Base-by-base conservation (phyloP, 2,888 invertebrate genomes). In the Protophormia terraenovae region DNA sequence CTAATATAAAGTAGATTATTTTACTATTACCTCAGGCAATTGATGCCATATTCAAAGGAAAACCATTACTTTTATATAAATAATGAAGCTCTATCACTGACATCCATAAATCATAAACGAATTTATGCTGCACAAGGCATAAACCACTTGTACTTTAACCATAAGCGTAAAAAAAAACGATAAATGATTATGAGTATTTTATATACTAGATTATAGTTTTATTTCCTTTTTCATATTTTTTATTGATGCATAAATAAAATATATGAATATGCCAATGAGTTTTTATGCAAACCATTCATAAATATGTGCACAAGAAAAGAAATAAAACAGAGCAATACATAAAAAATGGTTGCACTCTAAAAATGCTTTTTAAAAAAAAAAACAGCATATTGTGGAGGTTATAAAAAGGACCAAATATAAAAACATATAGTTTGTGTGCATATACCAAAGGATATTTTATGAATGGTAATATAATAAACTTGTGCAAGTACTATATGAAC, bases 401-500 rank as follows among this genome's bases (percentile, higher is more conserved):
- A 80, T 69, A 69, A 72, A 79, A 72, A 58, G 64, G 72, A 80
- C 79, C 55, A 50, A 64, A 79, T 38, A 64, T 62, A 79, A 79
- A 69, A 69, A 60, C 14, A 45, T 19, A 58, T 47, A 55, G 66
- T 19, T 41, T 10, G 50, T n/a, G n/a, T n/a, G n/a, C n/a, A n/a
- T n/a, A n/a, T n/a, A n/a, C 50, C 50, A 80, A 64, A 79, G 50
- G 45, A 71, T 79, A 79, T 73, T 80, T 72, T 81, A 76, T 76
- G 75, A 82, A 82, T 82, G 75, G 50, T 69, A 76, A 76, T 62
- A 69, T 82, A 82, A 82, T 69, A 75, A 76, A 82, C 67, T 81
- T 62, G 71, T 24, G 29, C 72, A 80, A 53, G 45, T 22, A 32
- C 75, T 75, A n/a, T n/a, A n/a, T 35, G 62, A 62, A 62, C 58